Base-by-base conservation (phyloP, 2,888 invertebrate genomes). In the Phyto melanocephala region DNA sequence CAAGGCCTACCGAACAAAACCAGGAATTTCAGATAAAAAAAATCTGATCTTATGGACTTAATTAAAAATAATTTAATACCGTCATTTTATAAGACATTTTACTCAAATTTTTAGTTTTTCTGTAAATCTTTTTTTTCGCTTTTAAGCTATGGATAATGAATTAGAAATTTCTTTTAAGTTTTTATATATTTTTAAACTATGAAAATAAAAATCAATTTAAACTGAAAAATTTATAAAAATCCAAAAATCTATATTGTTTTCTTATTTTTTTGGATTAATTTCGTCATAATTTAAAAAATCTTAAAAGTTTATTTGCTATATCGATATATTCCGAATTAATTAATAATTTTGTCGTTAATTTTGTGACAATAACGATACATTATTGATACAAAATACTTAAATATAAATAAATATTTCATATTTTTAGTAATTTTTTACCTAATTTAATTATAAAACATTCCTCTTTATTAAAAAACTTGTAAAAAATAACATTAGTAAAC, bases 181-280 rank as follows among this genome's bases (percentile, higher is more conserved):
- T 20, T 63, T 33, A 63, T 63, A 47, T 63, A 33, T 63, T 47
- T 63, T 63, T 17, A 63, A 47, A 63, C 63, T 63, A 33, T 63
- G 47, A 28, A 63, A 63, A 45, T 45, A 45, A 63, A 45, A 63
- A 63, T 63, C 15, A 63, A 63, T 40, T 40, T 13, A 60, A 63
- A 45, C 45, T 33, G 63, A 63, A 28, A 63, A 63, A 45, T 63
- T 45, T 63, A 45, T 62, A 42, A 45, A 28, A 62, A 62, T 42
- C 11, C 24, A 62, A 62, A 62, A 62, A 42, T 42, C 24, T 42
- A 15, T 42, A 62, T 42, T 62, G 22, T 62, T 20, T 62, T 62
- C 58, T 60, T 40, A 58, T 58, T 35, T 58, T 58, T 58, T 58
- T 58, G 58, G 35, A 17, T 35, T 35, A 58, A 58, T 58, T 58